A percentile compares a stretch with the other conserved stretches of the same genome.
These are phyloP conservation scores for Drosophila pachea DNA, from an alignment of 1,140 invertebrate species.

Conservation along the genomic window DNA sequence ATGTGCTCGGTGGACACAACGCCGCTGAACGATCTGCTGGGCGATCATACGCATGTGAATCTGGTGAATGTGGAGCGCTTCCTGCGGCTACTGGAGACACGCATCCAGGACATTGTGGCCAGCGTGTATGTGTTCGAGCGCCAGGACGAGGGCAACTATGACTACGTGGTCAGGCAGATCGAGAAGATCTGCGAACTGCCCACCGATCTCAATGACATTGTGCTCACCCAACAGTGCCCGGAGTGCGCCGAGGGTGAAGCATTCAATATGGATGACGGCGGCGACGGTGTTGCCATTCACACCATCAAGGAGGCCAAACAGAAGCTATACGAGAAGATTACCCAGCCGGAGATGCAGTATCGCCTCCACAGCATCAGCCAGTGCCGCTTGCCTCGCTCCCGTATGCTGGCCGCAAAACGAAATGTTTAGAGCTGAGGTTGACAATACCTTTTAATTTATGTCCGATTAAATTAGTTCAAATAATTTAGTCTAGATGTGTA, in stretches of 20 bases:
- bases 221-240: slow-evolving; percentile 70
- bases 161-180: slow-evolving; percentile 65
- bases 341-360: slow-evolving; percentile 73
- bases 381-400: slow-evolving; percentile 63
- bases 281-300: slow-evolving; percentile 60
- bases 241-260: slow-evolving; percentile 74
- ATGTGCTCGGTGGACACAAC: slow-evolving; percentile 57
- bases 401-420: slow-evolving; percentile 61
- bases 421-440: slow-evolving; percentile 39
- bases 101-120: slow-evolving; percentile 59
- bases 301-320: slow-evolving; percentile 57
- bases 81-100: slow-evolving; percentile 51
- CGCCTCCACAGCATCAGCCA: slow-evolving; percentile 70
- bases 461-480: background rate
- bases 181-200: slow-evolving; percentile 64
- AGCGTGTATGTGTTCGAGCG: slow-evolving; percentile 63
- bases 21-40: slow-evolving; percentile 41
- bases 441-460: background rate
- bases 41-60: slow-evolving; percentile 63
- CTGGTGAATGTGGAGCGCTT: slow-evolving; percentile 61
- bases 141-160: slow-evolving; percentile 39
- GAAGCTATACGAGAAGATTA: slow-evolving; percentile 71
- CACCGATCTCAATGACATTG: slow-evolving; percentile 67
- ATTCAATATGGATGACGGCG: slow-evolving; percentile 69
- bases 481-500: too few relatives aligned